Evolutionary conservation across 1,140 invertebrate species (phyloP), one percentile per base, ranked within the genome.

Genomic region (Carposina sasakii): DNA sequence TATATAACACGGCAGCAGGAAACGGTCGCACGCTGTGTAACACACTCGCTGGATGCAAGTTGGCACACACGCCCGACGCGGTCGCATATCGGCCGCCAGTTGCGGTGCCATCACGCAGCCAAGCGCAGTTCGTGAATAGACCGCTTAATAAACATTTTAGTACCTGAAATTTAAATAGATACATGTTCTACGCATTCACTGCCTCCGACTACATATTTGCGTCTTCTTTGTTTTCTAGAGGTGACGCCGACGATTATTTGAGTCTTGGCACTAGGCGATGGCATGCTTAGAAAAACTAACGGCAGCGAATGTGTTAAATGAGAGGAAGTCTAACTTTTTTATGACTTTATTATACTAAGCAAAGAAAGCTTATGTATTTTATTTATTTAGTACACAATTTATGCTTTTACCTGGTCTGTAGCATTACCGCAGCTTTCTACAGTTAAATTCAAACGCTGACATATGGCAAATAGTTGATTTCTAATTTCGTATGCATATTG

Each of bases 121-220:
- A 92, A n/a, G 96, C 95, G 50, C 95, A 89, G 85, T 98, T 98
- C 73, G 93, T 92, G 69, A 94, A 96, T 12, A 98, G 85, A 12
- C 96, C 96, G 43, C 90, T 88, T 12, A 94, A 72, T 12, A 98
- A 71, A 68, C 94, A 94, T 78, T 91, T 94, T 52, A 94, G 88
- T 10, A 97, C 73, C 71, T 85, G 61, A 24, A 67, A n/a, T n/a
- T n/a, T n/a, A n/a, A n/a, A n/a, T n/a, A n/a, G n/a, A n/a, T n/a
- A n/a, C n/a, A n/a, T n/a, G n/a, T n/a, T n/a, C n/a, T n/a, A n/a
- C n/a, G n/a, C n/a, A n/a, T n/a, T n/a, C n/a, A n/a, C n/a, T n/a
- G n/a, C n/a, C n/a, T n/a, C n/a, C n/a, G n/a, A n/a, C n/a, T n/a
- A n/a, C n/a, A n/a, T n/a, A n/a, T n/a, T n/a, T n/a, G n/a, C n/a